Evolutionary conservation across 2,797 vertebrate genomes (phyloP).

Genomic region (Tauraco hartlaubi): DNA sequence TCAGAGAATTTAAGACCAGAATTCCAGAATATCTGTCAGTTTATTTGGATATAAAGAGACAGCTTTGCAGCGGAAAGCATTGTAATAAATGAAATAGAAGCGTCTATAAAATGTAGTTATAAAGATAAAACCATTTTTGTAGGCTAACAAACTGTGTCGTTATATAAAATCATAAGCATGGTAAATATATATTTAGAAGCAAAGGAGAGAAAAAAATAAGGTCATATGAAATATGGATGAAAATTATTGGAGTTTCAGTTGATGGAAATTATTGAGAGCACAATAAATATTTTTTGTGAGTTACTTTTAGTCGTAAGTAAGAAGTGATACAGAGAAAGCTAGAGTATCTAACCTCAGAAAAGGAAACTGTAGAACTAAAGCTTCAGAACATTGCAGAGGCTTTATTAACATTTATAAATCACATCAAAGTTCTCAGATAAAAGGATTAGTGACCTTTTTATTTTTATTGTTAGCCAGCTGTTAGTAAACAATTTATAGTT

Average conservation of each 20-base stretch:
- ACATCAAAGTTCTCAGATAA: background rate
- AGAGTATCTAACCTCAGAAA: background rate
- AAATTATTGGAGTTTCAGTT: background rate
- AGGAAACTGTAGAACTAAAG: background rate
- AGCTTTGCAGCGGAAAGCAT: background rate
- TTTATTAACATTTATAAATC: background rate
- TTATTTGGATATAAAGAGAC: conserved; percentile 29
- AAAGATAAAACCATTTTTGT: conserved; percentile 39
- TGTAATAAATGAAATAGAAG: conserved; percentile 2
- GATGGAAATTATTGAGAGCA: background rate
- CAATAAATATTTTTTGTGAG: background rate
- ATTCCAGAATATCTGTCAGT: conserved; percentile 27
- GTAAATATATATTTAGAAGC: background rate
- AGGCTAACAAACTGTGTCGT: background rate
- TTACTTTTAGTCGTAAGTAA: background rate
- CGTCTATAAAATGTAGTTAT: conserved; percentile 27
- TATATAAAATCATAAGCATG: background rate
- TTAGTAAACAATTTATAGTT: background rate
- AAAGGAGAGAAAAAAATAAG: background rate
- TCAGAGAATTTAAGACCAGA: conserved; percentile 30
- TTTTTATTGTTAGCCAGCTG: background rate
- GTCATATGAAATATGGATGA: background rate
- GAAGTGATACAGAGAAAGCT: background rate
- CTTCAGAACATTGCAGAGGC: background rate
- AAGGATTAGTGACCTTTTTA: background rate